These are phyloP conservation scores for Papilio machaon DNA, from an alignment of 1,140 invertebrate species.

Conservation along the genomic window DNA sequence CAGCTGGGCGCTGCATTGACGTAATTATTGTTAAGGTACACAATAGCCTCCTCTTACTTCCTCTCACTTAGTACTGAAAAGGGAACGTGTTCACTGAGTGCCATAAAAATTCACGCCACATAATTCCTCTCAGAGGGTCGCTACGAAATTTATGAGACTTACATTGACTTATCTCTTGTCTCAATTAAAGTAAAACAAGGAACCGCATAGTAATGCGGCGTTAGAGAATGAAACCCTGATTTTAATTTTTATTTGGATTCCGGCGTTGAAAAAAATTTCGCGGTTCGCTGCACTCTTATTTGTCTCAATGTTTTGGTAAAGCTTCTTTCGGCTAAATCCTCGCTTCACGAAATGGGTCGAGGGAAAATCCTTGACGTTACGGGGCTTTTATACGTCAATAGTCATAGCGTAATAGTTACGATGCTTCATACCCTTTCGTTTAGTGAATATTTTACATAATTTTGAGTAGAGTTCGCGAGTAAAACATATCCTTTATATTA, in stretches of 20 bases:
- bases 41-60: slow-evolving; percentile 4
- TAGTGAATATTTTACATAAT: neutral
- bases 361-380: slow-evolving; percentile 50
- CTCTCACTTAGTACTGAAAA: slow-evolving; percentile 22
- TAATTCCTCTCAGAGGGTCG: slow-evolving; percentile 40
- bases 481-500: neutral
- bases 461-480: neutral
- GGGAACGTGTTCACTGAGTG: slow-evolving; percentile 14
- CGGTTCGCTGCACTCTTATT: slow-evolving; percentile 59
- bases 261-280: slow-evolving; percentile 53
- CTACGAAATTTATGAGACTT: slow-evolving; percentile 45
- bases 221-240: slow-evolving; percentile 45
- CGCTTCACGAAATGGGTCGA: slow-evolving; percentile 52
- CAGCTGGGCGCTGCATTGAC: neutral
- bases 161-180: slow-evolving; percentile 46
- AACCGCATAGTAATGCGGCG: slow-evolving; percentile 49
- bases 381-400: slow-evolving; percentile 56
- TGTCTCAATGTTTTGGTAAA: slow-evolving; percentile 63
- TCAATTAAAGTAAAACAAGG: slow-evolving; percentile 46
- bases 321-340: slow-evolving; percentile 58
- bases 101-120: slow-evolving; percentile 36
- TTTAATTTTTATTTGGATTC: slow-evolving; percentile 69
- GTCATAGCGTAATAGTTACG: slow-evolving; percentile 30
- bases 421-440: neutral
- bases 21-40: slow-evolving; percentile 28